Evolutionary conservation across 2,797 vertebrate genomes (phyloP), one percentile per base, ranked within the genome.

Genomic region (Atherinosoma microstoma): DNA sequence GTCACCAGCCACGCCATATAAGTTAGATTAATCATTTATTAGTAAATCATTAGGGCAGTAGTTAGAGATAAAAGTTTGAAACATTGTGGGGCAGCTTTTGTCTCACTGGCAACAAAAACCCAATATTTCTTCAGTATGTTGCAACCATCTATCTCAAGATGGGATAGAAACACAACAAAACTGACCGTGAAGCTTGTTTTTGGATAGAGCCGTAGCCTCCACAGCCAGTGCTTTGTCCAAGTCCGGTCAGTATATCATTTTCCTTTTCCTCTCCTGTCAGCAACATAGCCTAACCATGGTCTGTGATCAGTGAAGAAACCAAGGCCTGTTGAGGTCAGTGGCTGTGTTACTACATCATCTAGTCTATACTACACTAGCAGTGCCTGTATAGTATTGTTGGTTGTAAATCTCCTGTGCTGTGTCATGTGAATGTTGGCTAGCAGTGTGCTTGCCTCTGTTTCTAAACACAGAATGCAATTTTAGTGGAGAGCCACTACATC

Each of bases 341-440:
- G 70, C 67, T 75, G 82, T 80, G 85, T 83, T 86, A 83, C 87
- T 76, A 84, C 89, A 85, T 79, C 79, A 67, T 81, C 84, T 76
- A 73, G 73, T 78, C 75, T 71, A 62, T 53, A 56, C 84, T 73
- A 67, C 60, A 71, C 64, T 64, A 75, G 70, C 36, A 4, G 73
- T 68, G 87, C 76, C 82, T 85, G 75, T 84, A 58, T 45, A 75
- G 87, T 77, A 84, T 88, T 80, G 80, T 71, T 66, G 84, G 86
- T 83, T 89, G 84, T 94, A 93, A 95, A 94, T 93, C 92, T 90
- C 77, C 72, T 22, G 56, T 86, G 85, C 86, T 87, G 84, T 89
- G 93, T 95, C 93, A 93, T 89, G 84, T 90, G 84, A 93, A 87
- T 87, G 90, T 76, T 89, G 87, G 87, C 88, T 75, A 78, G 91